Evolutionary conservation across 35 echinoderm and acorn worm species (phyloP), one percentile per base, ranked within the genome.

Genomic region (Apostichopus californicus): DNA sequence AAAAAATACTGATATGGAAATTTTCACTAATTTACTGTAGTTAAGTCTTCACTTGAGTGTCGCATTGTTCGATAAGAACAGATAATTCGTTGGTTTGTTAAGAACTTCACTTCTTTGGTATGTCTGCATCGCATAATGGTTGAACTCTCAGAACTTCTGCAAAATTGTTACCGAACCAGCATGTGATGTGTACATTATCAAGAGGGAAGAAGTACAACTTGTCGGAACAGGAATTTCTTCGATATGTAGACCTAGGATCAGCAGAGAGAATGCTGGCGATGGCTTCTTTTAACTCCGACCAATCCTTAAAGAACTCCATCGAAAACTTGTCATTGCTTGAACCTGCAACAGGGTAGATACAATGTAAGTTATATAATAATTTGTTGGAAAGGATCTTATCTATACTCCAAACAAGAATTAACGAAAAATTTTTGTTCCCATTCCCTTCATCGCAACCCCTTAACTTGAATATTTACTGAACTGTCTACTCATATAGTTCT

Each of bases 141-240:
- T 98, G 94, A 65, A 98, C 77, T 58, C 88, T 84, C 15, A 98
- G 60, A 26, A 98, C 93, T 91, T 98, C 97, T 5, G 89, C 97
- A 81, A 95, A 93, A 15, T 93, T 71, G n/a, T 83, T 80, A 14
- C 81, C 55, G 90, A 98, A 98, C 97, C 97, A 98, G 26, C 91
- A 80, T 9, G 97, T 98, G 5, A 98, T 81, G 55, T 98, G 97
- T 8, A 93, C 83, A 18, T 79, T 94, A 56, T 98, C 97, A 14
- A 98, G 65, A 5, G 97, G 94, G 83, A 98, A 98, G 70, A 81
- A 98, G 78, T 98, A 98, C 24, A 98, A 78, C 77, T 89, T 96
- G 60, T 98, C 97, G 9, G 75, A 78, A 80, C 97, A 98, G 4
- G 64, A 71, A 6, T 94, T 93, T 54, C 95, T 92, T 77, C 97